Evolutionary conservation across 2,113 vertebrate genomes (phyloP).

Genomic region (Semnopithecus entellus): DNA sequence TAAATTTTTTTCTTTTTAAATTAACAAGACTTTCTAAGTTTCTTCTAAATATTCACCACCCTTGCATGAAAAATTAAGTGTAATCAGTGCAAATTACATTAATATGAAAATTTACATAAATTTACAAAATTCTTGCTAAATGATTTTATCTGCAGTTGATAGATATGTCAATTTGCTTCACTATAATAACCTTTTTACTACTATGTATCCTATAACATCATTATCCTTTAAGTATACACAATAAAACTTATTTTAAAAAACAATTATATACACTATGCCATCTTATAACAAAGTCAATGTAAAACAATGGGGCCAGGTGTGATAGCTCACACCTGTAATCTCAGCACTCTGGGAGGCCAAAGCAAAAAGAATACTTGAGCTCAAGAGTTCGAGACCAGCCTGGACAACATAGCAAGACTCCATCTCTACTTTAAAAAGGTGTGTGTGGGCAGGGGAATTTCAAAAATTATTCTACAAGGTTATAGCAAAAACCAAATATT

Average conservation of each 20-base stretch:
- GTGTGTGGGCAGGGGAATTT: not conserved
- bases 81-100: not conserved
- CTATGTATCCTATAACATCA: not conserved
- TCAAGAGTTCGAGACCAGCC: too few species aligned
- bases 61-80: not conserved
- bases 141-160: not conserved
- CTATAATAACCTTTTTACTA: not conserved
- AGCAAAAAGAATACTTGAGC: too few species aligned
- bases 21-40: not conserved
- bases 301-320: not conserved
- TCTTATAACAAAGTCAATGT: not conserved
- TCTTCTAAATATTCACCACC: not conserved
- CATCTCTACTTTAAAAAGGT: not conserved
- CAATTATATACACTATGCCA: not conserved
- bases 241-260: not conserved
- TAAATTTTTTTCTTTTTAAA: too few species aligned
- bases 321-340: too few species aligned
- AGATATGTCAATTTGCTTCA: not conserved
- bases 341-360: too few species aligned
- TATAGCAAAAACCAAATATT: not conserved
- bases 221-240: not conserved
- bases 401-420: too few species aligned
- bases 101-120: constrained; percentile 2
- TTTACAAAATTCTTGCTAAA: not conserved
- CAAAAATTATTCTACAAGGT: not conserved